phyloP scores from a whole-genome alignment of 53 echinoderm and acorn worm genomes.

The Arbacia lixula region DNA sequence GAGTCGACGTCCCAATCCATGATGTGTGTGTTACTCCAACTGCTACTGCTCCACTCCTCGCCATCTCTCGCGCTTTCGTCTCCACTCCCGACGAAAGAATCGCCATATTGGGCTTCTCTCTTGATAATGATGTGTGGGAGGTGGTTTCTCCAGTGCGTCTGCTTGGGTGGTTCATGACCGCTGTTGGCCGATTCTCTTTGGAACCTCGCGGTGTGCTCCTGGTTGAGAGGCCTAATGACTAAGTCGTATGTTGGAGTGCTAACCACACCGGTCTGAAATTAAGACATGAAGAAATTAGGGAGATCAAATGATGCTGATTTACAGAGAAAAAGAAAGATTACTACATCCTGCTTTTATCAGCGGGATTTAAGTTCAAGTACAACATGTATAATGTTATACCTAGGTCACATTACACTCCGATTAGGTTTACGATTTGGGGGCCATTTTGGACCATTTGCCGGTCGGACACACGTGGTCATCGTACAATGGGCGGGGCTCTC shows the following conservation, averaged over 20 bases:
- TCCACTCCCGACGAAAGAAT: background rate
- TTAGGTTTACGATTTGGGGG: too few species aligned
- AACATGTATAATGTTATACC: too few species aligned
- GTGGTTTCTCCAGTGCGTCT: background rate
- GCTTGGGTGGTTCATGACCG: background rate
- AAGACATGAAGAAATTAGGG: background rate
- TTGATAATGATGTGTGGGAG: slow-evolving; percentile 40
- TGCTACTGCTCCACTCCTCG: too few species aligned
- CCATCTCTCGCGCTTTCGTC: background rate
- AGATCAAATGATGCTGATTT: too few species aligned
- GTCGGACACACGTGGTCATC: too few species aligned
- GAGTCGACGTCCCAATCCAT: too few species aligned
- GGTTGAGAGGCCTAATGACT: slow-evolving; percentile 5
- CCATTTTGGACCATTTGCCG: too few species aligned
- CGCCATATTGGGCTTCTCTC: background rate
- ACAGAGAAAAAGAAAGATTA: too few species aligned
- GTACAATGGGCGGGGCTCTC: too few species aligned
- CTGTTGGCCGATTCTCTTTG: background rate
- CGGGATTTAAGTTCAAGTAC: too few species aligned
- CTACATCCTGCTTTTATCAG: too few species aligned
- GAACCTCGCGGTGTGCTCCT: slow-evolving; percentile 23
- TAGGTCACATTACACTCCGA: too few species aligned
- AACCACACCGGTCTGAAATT: slow-evolving; percentile 30
- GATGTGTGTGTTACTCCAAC: background rate
- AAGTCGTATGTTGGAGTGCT: slow-evolving; percentile 38